Evolutionary conservation across 2,113 vertebrate genomes (phyloP).

Genomic region (Grammomys surdaster): DNA sequence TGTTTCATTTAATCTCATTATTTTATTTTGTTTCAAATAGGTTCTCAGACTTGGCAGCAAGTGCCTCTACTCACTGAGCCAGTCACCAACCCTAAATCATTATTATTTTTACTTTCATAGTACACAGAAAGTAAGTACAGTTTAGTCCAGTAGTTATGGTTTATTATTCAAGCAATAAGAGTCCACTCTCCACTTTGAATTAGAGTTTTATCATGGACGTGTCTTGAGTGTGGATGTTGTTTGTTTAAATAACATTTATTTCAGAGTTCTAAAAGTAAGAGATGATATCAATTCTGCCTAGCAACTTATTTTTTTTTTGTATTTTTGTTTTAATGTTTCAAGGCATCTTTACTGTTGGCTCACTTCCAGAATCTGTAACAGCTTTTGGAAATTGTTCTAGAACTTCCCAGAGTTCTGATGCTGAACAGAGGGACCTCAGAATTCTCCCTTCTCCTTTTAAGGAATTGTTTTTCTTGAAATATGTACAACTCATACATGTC

Average conservation of each 20-base stretch:
- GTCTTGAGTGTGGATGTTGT: background rate
- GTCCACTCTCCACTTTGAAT: background rate
- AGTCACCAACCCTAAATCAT: background rate
- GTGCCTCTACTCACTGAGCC: background rate
- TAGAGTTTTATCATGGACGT: slow-evolving; percentile 2
- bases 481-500: background rate
- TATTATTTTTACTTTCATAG: slow-evolving; percentile 2
- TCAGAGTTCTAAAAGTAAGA: background rate
- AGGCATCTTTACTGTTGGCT: slow-evolving; percentile 21
- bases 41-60: background rate
- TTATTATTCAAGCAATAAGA: background rate
- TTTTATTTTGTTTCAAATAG: background rate
- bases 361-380: background rate
- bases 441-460: background rate
- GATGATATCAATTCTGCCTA: slow-evolving; percentile 1
- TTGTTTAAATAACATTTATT: slow-evolving; percentile 45
- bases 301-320: background rate
- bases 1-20: background rate
- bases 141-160: background rate
- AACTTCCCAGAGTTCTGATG: slow-evolving; percentile 21
- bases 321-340: slow-evolving; percentile 24
- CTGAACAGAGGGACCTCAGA: background rate
- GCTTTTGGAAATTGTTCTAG: background rate
- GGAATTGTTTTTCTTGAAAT: background rate
- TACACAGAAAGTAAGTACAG: background rate